Percentiles rank a stretch among this genome's conserved stretches.
Evolutionary conservation across 2,888 invertebrate genomes (phyloP).

Genomic region (Prosapia bicincta): DNA sequence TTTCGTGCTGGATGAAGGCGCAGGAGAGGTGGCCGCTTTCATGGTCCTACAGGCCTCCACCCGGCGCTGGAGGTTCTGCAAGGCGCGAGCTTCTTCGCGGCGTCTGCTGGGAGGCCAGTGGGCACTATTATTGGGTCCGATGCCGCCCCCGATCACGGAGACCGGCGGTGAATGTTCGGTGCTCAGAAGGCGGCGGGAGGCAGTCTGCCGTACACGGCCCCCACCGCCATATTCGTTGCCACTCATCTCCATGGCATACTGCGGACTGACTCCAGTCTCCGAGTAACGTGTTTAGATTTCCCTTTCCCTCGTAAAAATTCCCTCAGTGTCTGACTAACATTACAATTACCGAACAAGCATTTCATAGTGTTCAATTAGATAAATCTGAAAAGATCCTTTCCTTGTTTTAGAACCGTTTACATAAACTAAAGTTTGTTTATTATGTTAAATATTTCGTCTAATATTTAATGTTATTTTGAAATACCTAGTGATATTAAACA

Average conservation of each 20-base stretch:
- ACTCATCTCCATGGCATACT: conserved; percentile 19
- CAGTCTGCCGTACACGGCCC: conserved; percentile 1
- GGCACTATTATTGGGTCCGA: conserved; percentile 42
- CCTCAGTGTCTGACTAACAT: too few relatives aligned
- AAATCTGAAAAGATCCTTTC: too few relatives aligned
- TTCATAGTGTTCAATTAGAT: too few relatives aligned
- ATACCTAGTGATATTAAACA: too few relatives aligned
- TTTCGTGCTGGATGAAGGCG: conserved; percentile 19
- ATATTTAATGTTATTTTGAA: too few relatives aligned
- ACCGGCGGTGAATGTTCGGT: conserved; percentile 4
- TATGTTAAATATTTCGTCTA: too few relatives aligned
- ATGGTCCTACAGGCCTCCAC: conserved; percentile 46
- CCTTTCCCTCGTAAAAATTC: not conserved
- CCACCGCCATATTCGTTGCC: not conserved
- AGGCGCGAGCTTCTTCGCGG: conserved; percentile 65
- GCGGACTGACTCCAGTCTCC: conserved; percentile 5
- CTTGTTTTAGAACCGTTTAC: too few relatives aligned
- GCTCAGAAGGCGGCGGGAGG: conserved; percentile 21
- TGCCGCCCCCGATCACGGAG: conserved; percentile 23
- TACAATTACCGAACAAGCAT: too few relatives aligned
- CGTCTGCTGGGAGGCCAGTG: conserved; percentile 60
- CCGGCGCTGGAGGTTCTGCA: conserved; percentile 66
- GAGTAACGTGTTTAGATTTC: not conserved
- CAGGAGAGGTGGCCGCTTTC: conserved; percentile 7
- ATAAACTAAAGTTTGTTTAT: too few relatives aligned